phyloP scores from a whole-genome alignment of 2,888 invertebrate genomes.

The Nephrotoma appendiculata region DNA sequence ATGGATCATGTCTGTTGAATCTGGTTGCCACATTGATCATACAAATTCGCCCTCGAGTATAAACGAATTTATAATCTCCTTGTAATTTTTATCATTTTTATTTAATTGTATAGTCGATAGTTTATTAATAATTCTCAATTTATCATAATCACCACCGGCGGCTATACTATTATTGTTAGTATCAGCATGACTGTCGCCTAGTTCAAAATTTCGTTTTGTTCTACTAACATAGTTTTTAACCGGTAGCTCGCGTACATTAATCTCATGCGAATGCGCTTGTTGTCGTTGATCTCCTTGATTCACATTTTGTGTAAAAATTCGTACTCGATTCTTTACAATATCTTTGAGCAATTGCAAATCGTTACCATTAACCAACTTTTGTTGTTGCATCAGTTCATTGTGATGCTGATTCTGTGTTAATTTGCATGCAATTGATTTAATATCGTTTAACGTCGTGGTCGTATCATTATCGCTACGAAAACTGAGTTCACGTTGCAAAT shows the following conservation, averaged over 20 bases:
- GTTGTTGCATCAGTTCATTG: conserved; percentile 9
- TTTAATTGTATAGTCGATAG: neutral
- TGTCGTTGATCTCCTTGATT: neutral
- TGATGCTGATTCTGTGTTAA: conserved; percentile 19
- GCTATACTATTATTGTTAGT: neutral
- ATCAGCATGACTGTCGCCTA: neutral
- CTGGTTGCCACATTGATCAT: neutral
- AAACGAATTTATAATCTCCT: conserved; percentile 10
- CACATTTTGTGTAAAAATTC: neutral
- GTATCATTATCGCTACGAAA: neutral
- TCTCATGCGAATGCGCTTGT: neutral
- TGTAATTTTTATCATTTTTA: neutral
- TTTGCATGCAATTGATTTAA: conserved; percentile 8
- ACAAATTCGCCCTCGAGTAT: conserved; percentile 14
- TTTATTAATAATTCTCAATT: neutral
- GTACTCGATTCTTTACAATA: neutral
- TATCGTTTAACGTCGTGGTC: neutral
- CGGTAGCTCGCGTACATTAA: neutral
- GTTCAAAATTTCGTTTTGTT: neutral
- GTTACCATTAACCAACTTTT: neutral
- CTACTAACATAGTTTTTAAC: neutral
- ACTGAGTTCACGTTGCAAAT: conserved; percentile 8
- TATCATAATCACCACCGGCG: neutral
- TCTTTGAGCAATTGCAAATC: neutral
- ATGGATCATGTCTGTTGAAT: neutral